Evolutionary conservation across 2,888 invertebrate species (phyloP).

Genomic region (Oasisia sp.): DNA sequence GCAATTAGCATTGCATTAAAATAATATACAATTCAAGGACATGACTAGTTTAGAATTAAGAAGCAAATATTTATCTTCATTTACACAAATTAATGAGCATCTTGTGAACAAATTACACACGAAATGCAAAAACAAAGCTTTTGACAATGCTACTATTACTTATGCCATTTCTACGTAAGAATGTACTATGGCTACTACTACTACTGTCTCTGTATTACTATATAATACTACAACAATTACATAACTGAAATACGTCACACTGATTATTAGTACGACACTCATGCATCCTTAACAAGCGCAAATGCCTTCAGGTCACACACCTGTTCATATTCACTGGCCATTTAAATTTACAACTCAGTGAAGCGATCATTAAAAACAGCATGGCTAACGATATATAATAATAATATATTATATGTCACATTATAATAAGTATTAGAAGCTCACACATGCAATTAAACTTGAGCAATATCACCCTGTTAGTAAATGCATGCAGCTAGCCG

Average conservation of each 20-base stretch:
- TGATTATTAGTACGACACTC: background rate
- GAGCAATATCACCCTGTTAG: background rate
- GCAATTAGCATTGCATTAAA: background rate
- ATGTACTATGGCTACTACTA: background rate
- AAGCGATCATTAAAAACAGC: background rate
- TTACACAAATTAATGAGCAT: background rate
- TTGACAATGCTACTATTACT: background rate
- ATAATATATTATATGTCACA: background rate
- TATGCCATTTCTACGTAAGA: background rate
- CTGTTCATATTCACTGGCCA: background rate
- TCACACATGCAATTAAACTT: background rate
- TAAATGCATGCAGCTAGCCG: background rate
- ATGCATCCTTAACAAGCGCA: background rate
- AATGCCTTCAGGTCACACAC: background rate
- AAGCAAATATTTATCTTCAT: background rate
- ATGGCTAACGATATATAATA: background rate
- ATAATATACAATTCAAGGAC: background rate
- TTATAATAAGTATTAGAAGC: background rate
- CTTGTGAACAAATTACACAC: background rate
- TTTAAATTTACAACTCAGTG: background rate
- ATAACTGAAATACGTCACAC: background rate
- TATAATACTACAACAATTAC: background rate
- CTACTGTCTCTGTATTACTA: background rate
- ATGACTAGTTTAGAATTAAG: background rate
- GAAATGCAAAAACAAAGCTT: background rate